Percentiles rank a stretch among this genome's conserved stretches.
Evolutionary conservation across 2,888 invertebrate species (phyloP).

Genomic region (Mythimna loreyi): DNA sequence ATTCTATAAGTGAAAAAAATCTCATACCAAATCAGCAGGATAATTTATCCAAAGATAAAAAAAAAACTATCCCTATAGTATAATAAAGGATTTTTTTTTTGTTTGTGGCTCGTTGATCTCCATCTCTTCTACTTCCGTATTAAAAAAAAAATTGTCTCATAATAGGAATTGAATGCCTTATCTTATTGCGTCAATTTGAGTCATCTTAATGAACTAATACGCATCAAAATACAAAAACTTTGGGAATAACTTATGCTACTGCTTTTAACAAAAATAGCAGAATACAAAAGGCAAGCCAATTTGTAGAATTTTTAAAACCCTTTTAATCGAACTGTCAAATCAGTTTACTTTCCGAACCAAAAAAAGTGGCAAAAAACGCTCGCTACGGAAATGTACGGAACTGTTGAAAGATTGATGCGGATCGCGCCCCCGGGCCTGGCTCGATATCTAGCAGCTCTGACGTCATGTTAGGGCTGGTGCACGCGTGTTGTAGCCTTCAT

Average conservation of each 20-base stretch:
- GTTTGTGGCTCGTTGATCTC: too few relatives aligned
- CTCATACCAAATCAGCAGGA: not conserved
- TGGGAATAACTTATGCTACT: not conserved
- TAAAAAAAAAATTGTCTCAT: too few relatives aligned
- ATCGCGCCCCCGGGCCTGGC: slow-evolving; percentile 31
- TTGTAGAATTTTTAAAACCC: not conserved
- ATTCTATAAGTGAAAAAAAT: not conserved
- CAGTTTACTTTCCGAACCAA: slow-evolving; percentile 1
- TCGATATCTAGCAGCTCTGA: slow-evolving; percentile 27
- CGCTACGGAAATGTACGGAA: slow-evolving; percentile 44
- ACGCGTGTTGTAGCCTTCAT: not conserved
- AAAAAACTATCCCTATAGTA: not conserved
- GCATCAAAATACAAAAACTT: not conserved
- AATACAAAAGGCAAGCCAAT: not conserved
- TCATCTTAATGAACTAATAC: not conserved
- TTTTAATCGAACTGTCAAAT: slow-evolving; percentile 15
- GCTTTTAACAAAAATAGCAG: not conserved
- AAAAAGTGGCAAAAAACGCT: slow-evolving; percentile 28
- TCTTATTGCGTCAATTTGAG: too few relatives aligned
- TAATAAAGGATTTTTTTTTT: too few relatives aligned
- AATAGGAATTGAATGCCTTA: too few relatives aligned
- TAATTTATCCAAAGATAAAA: too few relatives aligned
- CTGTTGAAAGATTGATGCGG: slow-evolving; percentile 44
- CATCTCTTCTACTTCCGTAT: too few relatives aligned
- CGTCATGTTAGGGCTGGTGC: slow-evolving; percentile 31